These are phyloP conservation scores for Tolypeutes matacus DNA, from an alignment of 2,797 vertebrate species.

Conservation along the genomic window DNA sequence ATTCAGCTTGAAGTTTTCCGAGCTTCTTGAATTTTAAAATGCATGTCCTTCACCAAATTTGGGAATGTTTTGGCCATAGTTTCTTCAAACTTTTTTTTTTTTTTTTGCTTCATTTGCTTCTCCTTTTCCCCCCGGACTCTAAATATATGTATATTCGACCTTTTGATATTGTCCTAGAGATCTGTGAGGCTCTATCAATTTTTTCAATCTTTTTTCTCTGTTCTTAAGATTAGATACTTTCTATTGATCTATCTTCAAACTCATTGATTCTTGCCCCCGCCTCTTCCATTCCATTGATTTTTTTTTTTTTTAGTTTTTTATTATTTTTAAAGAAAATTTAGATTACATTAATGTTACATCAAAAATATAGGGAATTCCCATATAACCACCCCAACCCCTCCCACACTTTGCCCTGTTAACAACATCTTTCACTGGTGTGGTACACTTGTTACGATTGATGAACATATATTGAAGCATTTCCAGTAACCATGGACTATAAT, in stretches of 20 bases:
- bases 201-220: not conserved
- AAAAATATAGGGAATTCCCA: too few species aligned
- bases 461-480: too few species aligned
- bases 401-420: too few species aligned
- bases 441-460: too few species aligned
- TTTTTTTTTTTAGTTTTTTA: too few species aligned
- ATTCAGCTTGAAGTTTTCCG: constrained; percentile 1
- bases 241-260: not conserved
- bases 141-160: not conserved
- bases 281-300: not conserved
- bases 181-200: not conserved
- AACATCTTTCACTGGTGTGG: too few species aligned
- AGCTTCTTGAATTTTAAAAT: constrained; percentile 39
- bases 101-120: not conserved
- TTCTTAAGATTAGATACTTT: not conserved
- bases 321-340: too few species aligned
- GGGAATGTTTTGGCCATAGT: not conserved
- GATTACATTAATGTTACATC: too few species aligned
- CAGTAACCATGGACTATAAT: too few species aligned
- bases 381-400: too few species aligned
- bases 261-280: not conserved
- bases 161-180: not conserved
- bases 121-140: not conserved
- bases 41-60: constrained; percentile 10
- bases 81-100: not conserved